These are phyloP conservation scores for Macrophya annulata DNA, from an alignment of 2,888 invertebrate genomes.

Conservation along the genomic window DNA sequence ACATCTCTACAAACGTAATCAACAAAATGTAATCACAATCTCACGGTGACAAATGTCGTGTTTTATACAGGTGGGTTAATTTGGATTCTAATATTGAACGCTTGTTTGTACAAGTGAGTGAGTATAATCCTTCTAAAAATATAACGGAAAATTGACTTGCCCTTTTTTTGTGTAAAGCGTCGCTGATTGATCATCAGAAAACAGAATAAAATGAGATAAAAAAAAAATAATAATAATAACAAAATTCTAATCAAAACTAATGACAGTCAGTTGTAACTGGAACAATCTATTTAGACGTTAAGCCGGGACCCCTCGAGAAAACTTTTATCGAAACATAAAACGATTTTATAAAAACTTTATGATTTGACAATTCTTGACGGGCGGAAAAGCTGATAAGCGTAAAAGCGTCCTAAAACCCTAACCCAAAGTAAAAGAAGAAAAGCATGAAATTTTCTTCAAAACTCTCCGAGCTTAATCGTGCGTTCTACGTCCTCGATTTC, in stretches of 20 bases:
- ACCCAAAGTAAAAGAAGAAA: neutral
- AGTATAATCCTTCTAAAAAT: neutral
- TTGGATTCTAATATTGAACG: neutral
- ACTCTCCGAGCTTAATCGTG: neutral
- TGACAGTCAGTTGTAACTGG: neutral
- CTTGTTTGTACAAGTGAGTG: neutral
- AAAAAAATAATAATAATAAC: too few species aligned
- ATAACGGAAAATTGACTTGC: neutral
- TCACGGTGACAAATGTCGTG: neutral
- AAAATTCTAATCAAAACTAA: neutral
- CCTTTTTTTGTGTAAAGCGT: neutral
- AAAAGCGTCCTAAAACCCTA: neutral
- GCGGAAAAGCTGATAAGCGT: constrained; percentile 1
- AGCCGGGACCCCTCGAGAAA: neutral
- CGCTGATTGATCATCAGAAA: neutral
- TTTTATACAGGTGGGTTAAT: neutral
- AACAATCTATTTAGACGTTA: neutral
- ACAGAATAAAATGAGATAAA: neutral
- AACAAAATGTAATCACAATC: neutral
- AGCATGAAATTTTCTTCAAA: neutral
- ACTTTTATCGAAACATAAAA: constrained; percentile 18
- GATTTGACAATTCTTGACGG: neutral
- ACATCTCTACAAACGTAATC: neutral
- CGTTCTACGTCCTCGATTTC: neutral
- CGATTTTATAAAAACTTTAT: constrained; percentile 17